phyloP scores from a whole-genome alignment of 2,888 invertebrate species.

The Pinctada fucata region DNA sequence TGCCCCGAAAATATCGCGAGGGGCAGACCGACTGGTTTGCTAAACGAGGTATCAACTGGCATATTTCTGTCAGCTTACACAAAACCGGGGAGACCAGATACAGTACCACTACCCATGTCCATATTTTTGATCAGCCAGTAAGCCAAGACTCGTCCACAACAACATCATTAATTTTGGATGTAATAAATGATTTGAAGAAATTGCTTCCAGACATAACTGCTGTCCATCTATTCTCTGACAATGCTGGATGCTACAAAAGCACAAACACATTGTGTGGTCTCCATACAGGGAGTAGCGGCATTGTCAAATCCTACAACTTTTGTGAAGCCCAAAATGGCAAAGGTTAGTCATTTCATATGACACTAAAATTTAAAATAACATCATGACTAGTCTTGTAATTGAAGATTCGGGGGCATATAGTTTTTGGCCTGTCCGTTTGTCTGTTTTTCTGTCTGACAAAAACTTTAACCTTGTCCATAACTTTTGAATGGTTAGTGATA shows the following conservation, averaged over 20 bases:
- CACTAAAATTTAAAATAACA: too few relatives aligned
- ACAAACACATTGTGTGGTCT: slow-evolving; percentile 4
- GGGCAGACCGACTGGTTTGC: slow-evolving; percentile 26
- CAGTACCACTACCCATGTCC: slow-evolving; percentile 11
- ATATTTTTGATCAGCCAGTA: slow-evolving; percentile 7
- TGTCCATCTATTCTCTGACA: slow-evolving; percentile 8
- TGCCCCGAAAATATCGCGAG: slow-evolving; percentile 12
- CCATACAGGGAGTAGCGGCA: neutral
- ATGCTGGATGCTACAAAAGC: slow-evolving; percentile 17
- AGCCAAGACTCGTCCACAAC: neutral
- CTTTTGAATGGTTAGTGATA: too few relatives aligned
- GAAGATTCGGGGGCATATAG: too few relatives aligned
- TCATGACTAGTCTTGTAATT: too few relatives aligned
- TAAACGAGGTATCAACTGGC: slow-evolving; percentile 20
- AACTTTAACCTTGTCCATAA: too few relatives aligned
- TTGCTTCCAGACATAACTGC: slow-evolving; percentile 1
- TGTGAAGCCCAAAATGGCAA: slow-evolving; percentile 16
- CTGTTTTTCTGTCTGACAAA: too few relatives aligned
- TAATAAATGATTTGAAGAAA: neutral
- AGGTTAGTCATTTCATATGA: slow-evolving; percentile 10
- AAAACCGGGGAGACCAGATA: neutral
- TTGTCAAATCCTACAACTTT: slow-evolving; percentile 12
- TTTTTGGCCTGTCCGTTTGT: too few relatives aligned
- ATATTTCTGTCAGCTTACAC: slow-evolving; percentile 7
- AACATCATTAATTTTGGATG: slow-evolving; percentile 5